Evolutionary conservation across 1,140 invertebrate genomes (phyloP).

Genomic region (Aethina tumida): DNA sequence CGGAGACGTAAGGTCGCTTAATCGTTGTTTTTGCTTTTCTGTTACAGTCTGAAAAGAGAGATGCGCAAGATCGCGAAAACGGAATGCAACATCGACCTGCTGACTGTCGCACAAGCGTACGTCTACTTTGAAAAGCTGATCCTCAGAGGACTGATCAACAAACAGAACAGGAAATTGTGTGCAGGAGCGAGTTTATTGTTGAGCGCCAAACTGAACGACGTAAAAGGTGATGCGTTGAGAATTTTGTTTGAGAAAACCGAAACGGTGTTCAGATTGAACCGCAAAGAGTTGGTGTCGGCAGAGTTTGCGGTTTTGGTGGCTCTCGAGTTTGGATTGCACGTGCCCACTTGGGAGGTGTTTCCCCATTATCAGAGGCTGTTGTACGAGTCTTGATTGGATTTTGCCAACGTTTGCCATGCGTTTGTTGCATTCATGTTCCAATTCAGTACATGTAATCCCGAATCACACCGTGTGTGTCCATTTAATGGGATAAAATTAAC

Average conservation of each 20-base stretch:
- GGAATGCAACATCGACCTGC: constrained; percentile 75
- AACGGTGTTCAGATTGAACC: constrained; percentile 78
- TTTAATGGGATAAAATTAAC: too few relatives aligned
- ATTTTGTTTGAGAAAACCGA: constrained; percentile 86
- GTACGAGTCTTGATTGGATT: constrained; percentile 64
- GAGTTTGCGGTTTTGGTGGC: constrained; percentile 93
- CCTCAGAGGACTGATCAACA: constrained; percentile 84
- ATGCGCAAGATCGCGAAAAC: constrained; percentile 88
- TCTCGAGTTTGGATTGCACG: constrained; percentile 86
- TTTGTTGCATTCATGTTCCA: constrained; percentile 9
- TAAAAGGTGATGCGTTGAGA: constrained; percentile 81
- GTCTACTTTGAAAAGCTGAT: constrained; percentile 97
- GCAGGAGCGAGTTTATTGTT: constrained; percentile 89
- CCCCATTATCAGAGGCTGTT: constrained; percentile 90
- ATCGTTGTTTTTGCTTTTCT: constrained; percentile 25
- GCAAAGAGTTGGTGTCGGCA: constrained; percentile 80
- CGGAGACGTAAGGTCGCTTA: neutral
- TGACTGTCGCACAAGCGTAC: constrained; percentile 91
- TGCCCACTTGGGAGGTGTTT: constrained; percentile 83
- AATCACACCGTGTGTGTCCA: too few relatives aligned
- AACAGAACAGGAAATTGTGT: constrained; percentile 90
- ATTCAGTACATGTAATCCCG: too few relatives aligned
- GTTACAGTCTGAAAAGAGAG: constrained; percentile 81
- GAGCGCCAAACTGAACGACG: constrained; percentile 93
- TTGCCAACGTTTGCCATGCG: constrained; percentile 1